Conservation (phyloP, 2,888 invertebrate genomes). For the Caenorhabditis sp. region DNA sequence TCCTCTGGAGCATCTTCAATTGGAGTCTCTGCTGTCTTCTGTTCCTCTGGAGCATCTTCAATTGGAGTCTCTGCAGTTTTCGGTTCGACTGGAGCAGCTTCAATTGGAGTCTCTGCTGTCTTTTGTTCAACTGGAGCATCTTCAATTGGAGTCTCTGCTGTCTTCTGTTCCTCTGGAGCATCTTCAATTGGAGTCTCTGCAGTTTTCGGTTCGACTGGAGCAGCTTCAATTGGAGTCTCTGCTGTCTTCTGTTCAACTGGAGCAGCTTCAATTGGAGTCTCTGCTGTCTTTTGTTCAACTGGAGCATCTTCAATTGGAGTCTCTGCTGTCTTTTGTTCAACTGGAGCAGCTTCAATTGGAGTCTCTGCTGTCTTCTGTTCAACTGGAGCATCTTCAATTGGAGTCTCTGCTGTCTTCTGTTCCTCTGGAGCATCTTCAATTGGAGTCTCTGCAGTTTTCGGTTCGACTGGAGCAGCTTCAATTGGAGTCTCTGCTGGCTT, state of each 20-base stretch:
- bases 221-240: constrained; percentile 23
- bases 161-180: constrained; percentile 16
- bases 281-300: constrained; percentile 2
- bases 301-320: background rate
- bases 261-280: constrained; percentile 21
- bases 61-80: background rate
- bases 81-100: constrained; percentile 17
- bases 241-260: constrained; percentile 42
- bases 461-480: background rate
- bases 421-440: constrained; percentile 4
- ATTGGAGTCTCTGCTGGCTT: too few species aligned
- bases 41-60: background rate
- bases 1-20: constrained; percentile 36
- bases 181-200: constrained; percentile 24
- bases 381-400: constrained; percentile 10
- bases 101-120: constrained; percentile 14
- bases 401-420: constrained; percentile 1
- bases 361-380: background rate
- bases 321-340: constrained; percentile 30
- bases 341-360: constrained; percentile 30
- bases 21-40: constrained; percentile 26
- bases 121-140: constrained; percentile 17
- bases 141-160: constrained; percentile 25
- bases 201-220: constrained; percentile 25
- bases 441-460: background rate